phyloP scores from a whole-genome alignment of 2,888 invertebrate genomes.

The Cylindroiulus punctatus region DNA sequence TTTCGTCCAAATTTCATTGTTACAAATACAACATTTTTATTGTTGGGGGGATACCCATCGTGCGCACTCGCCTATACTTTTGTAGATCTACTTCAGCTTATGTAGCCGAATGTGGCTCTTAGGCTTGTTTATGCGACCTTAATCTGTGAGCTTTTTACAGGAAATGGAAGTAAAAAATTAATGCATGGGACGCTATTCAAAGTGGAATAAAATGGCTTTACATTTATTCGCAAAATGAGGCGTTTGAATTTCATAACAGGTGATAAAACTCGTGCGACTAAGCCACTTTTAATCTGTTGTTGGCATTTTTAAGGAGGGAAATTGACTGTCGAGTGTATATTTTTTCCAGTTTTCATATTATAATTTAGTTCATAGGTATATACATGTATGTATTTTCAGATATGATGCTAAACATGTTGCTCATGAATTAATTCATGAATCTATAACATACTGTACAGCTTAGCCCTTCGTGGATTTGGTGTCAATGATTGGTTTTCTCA shows the following conservation, averaged over 20 bases:
- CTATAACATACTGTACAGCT: not conserved
- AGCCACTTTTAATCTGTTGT: not conserved
- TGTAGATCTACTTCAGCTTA: not conserved
- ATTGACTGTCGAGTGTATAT: not conserved
- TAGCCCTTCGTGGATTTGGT: no score
- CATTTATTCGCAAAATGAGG: not conserved
- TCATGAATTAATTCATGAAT: not conserved
- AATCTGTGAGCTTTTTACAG: not conserved
- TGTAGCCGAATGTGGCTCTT: not conserved
- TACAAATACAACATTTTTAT: not conserved
- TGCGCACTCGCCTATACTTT: not conserved
- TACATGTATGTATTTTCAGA: not conserved
- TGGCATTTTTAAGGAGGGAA: not conserved
- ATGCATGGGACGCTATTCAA: not conserved
- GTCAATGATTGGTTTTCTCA: no score
- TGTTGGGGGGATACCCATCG: not conserved
- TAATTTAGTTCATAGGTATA: not conserved
- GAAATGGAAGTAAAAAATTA: not conserved
- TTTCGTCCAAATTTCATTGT: constrained; percentile 27
- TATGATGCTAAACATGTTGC: not conserved
- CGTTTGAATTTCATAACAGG: not conserved
- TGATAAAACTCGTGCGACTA: not conserved
- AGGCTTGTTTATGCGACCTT: not conserved
- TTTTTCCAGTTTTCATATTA: no score
- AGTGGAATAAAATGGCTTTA: not conserved